phyloP scores from a whole-genome alignment of 2,113 vertebrate species.

The Forbesichthys papilliferus region DNA sequence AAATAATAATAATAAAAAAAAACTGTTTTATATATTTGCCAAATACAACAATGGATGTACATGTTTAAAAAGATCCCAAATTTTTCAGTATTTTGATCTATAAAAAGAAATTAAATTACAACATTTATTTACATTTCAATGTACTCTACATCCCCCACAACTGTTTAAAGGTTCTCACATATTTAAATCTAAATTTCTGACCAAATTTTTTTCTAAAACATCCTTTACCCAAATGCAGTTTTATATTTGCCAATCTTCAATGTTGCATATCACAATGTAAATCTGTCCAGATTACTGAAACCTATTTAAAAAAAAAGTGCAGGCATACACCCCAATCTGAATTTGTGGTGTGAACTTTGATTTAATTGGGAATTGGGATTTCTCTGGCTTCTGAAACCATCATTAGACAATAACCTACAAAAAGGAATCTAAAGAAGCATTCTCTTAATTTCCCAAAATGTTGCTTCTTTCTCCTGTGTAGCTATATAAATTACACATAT shows the following conservation, averaged over 20 bases:
- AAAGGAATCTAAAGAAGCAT: constrained; percentile 5
- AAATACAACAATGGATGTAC: constrained; percentile 77
- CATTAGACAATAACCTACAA: too few species aligned
- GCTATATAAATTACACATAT: constrained; percentile 72
- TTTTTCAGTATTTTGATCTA: constrained; percentile 63
- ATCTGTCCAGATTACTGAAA: too few species aligned
- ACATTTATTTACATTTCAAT: constrained; percentile 74
- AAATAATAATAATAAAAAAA: constrained; percentile 70
- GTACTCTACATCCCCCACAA: constrained; percentile 40
- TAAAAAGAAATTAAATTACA: constrained; percentile 75
- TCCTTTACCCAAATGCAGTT: constrained; percentile 19
- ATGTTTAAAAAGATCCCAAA: constrained; percentile 73
- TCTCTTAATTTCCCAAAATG: constrained; percentile 29
- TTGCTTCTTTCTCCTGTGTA: constrained; percentile 46
- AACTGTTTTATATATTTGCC: constrained; percentile 63
- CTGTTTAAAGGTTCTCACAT: constrained; percentile 48
- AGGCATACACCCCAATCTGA: too few species aligned
- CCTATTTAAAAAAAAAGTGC: too few species aligned
- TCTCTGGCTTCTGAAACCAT: too few species aligned
- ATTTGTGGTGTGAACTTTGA: too few species aligned
- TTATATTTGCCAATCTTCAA: too few species aligned
- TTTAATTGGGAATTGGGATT: too few species aligned
- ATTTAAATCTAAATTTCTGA: constrained; percentile 55
- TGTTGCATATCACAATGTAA: too few species aligned
- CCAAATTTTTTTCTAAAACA: constrained; percentile 48